These are phyloP conservation scores for Gallinago stenura DNA, from an alignment of 2,797 vertebrate genomes.

Conservation along the genomic window DNA sequence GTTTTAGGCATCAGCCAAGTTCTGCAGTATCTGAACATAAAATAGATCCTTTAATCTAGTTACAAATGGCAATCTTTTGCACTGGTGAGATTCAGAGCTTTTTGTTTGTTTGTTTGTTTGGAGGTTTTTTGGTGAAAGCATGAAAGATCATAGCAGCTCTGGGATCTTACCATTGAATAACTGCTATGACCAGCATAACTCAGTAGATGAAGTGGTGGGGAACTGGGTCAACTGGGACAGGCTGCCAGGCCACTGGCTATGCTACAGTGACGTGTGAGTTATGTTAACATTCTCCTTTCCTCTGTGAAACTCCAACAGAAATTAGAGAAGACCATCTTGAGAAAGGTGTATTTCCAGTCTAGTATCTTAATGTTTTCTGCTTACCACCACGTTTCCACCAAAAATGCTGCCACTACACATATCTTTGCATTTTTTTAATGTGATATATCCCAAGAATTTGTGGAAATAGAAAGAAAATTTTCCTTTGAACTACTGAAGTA, in stretches of 20 bases:
- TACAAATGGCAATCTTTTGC: neutral
- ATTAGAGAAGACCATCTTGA: neutral
- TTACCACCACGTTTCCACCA: neutral
- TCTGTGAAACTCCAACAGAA: neutral
- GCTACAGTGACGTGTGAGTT: neutral
- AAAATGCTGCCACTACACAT: neutral
- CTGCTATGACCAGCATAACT: neutral
- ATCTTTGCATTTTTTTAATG: neutral
- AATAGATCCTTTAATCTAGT: neutral
- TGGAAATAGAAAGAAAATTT: neutral
- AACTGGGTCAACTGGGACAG: neutral
- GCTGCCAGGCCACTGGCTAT: neutral
- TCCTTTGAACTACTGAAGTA: neutral
- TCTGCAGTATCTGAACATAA: neutral
- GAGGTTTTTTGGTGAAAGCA: neutral
- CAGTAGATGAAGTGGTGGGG: rapidly evolving
- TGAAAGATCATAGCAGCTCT: neutral
- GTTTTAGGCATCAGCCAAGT: neutral
- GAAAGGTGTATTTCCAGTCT: neutral
- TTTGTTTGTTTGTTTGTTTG: neutral
- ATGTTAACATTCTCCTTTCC: neutral
- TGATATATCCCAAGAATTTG: neutral
- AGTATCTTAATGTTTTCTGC: neutral
- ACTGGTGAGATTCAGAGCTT: neutral
- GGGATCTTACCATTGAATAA: neutral